These are phyloP conservation scores for Spisula solida DNA, from an alignment of 2,888 invertebrate species.

Conservation along the genomic window DNA sequence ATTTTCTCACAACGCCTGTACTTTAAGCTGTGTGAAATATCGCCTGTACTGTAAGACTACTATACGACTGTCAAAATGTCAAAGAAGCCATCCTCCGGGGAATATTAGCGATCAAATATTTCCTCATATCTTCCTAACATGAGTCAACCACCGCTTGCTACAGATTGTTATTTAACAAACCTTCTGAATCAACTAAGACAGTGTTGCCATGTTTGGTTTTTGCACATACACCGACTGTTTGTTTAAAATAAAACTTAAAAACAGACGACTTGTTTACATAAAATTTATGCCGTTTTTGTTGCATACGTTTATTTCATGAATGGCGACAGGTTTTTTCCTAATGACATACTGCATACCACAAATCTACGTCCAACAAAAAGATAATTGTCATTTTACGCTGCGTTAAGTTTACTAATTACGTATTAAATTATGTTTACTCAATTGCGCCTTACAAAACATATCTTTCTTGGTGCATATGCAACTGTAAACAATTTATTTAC, in stretches of 20 bases:
- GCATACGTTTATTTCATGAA: not conserved
- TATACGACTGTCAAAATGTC: too few relatives aligned
- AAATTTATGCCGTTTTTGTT: not conserved
- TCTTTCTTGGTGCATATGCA: not conserved
- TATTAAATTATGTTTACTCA: not conserved
- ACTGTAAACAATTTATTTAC: constrained; percentile 7
- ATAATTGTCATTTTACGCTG: not conserved
- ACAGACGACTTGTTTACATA: not conserved
- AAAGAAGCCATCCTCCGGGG: too few relatives aligned
- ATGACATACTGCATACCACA: not conserved
- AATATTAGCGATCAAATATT: too few relatives aligned
- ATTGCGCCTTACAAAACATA: not conserved
- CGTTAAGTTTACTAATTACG: not conserved
- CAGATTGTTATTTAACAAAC: too few relatives aligned
- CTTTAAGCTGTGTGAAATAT: too few relatives aligned
- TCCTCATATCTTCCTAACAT: too few relatives aligned
- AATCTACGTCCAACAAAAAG: not conserved
- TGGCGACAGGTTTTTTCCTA: not conserved
- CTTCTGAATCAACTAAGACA: too few relatives aligned
- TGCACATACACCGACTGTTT: too few relatives aligned
- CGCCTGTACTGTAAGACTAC: too few relatives aligned
- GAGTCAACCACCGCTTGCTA: too few relatives aligned
- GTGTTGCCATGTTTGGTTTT: too few relatives aligned
- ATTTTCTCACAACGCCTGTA: too few relatives aligned
- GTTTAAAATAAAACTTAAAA: not conserved